These are phyloP conservation scores for Seira musarum DNA, from an alignment of 2,888 invertebrate species.

Conservation along the genomic window DNA sequence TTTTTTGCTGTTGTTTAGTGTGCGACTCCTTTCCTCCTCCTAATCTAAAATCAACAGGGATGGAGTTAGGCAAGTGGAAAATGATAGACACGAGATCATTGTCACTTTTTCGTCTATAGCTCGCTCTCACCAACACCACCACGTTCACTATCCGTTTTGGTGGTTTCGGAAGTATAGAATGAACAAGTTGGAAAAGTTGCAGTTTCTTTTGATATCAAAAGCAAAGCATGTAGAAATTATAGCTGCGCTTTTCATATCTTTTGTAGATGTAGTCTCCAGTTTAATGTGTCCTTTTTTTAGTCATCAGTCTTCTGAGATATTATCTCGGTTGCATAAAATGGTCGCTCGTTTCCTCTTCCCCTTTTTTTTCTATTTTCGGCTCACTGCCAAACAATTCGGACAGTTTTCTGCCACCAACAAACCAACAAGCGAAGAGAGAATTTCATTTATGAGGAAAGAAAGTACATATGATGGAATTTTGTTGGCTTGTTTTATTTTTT, in stretches of 20 bases:
- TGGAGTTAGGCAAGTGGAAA: conserved; percentile 47
- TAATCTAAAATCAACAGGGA: conserved; percentile 41
- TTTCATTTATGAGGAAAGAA: conserved; percentile 35
- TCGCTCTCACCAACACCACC: not conserved
- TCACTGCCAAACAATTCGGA: conserved; percentile 34
- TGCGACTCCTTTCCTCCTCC: conserved; percentile 7
- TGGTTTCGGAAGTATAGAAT: conserved; percentile 22
- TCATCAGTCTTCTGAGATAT: conserved; percentile 44
- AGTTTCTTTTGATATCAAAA: not conserved
- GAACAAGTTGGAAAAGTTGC: conserved; percentile 1
- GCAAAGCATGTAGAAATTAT: conserved; percentile 2
- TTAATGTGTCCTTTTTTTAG: conserved; percentile 35
- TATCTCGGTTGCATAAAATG: conserved; percentile 43
- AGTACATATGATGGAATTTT: conserved; percentile 17
- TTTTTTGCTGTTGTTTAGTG: conserved; percentile 1
- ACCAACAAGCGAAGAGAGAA: conserved; percentile 20
- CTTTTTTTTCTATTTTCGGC: conserved; percentile 22
- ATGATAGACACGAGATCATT: conserved; percentile 49
- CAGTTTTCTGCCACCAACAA: conserved; percentile 9
- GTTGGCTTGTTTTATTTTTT: conserved; percentile 41
- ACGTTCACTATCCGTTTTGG: not conserved
- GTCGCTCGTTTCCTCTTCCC: conserved; percentile 22
- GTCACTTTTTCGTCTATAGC: conserved; percentile 30
- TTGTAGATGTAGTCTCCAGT: conserved; percentile 1
- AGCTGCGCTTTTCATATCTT: conserved; percentile 6